Evolutionary conservation across 2,888 invertebrate species (phyloP), one percentile per base, ranked within the genome.

Genomic region (Anodontia alba): DNA sequence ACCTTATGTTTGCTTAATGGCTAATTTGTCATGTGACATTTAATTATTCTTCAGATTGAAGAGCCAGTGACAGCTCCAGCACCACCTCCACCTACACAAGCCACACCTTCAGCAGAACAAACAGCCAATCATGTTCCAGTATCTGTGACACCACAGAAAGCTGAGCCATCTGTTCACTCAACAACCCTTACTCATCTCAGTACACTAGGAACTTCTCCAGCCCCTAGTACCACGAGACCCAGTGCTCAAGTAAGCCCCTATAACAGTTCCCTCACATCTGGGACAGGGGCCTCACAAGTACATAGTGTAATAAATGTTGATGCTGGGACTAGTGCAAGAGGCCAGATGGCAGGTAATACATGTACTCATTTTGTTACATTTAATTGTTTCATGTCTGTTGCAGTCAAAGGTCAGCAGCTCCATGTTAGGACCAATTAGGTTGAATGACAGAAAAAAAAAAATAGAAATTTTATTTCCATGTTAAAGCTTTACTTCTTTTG

Each of bases 231-330:
- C 78, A 76, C 80, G 17, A 80, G 87, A 46, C 86, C 87, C 17
- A 89, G 88, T 87, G 88, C 89, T 69, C 87, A 89, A 73, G 88
- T 88, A 12, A 84, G 84, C 26, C 90, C 89, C 12, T 89, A 88
- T 73, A 84, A 85, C n/a, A 79, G 78, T 33, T 81, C 83, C 1
- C 80, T 83, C 3, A 89, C 69, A 87, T 81, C 7, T 81, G 80
- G 31, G 81, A 76, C 15, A 80, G 80, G 31, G 81, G 78, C 15
- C 81, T 79, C 71, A 79, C 71, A 76, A n/a, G 80, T 81, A 8
- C 90, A 92, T 79, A 92, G 90, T 83, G 90, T 92, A 15, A 92
- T 92, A 62, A 91, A 86, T 87, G 92, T 92, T 23, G 92, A 92
- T 82, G 88, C 86, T 67, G 92, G 92, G 31, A 91, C 92, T 72